Conservation (phyloP, 2,888 invertebrate genomes). For the Stenodema calcarata region DNA sequence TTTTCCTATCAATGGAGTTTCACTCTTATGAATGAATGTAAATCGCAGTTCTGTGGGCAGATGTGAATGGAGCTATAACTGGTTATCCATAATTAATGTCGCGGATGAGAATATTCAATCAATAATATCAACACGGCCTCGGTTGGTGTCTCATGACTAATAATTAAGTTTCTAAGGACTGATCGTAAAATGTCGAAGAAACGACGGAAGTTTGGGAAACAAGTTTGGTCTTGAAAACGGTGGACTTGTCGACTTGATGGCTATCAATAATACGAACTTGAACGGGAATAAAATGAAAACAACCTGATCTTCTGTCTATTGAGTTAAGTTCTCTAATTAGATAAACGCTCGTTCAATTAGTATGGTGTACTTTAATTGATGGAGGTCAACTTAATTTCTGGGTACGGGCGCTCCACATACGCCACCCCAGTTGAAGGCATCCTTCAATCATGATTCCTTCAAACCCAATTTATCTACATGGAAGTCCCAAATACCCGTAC, state of each 20-base stretch:
- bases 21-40: not conserved
- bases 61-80: not conserved
- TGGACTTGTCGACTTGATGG: too few species aligned
- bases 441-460: not conserved
- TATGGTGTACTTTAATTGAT: not conserved
- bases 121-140: not conserved
- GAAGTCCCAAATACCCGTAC: too few species aligned
- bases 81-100: not conserved
- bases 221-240: too few species aligned
- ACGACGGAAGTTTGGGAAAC: too few species aligned
- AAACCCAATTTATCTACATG: not conserved
- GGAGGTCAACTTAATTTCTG: not conserved
- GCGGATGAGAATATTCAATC: not conserved
- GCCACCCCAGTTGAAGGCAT: not conserved
- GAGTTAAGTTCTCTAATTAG: slow-evolving; percentile 22
- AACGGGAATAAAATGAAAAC: not conserved
- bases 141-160: not conserved
- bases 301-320: not conserved
- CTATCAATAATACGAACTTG: too few species aligned
- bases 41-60: not conserved
- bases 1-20: not conserved
- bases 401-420: not conserved
- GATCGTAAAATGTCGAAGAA: too few species aligned
- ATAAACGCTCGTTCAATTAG: slow-evolving; percentile 34
- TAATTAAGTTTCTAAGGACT: too few species aligned